Percentiles rank a stretch among this genome's conserved stretches.
Conservation (phyloP, 2,888 invertebrate genomes). For the Trachelus stipa region DNA sequence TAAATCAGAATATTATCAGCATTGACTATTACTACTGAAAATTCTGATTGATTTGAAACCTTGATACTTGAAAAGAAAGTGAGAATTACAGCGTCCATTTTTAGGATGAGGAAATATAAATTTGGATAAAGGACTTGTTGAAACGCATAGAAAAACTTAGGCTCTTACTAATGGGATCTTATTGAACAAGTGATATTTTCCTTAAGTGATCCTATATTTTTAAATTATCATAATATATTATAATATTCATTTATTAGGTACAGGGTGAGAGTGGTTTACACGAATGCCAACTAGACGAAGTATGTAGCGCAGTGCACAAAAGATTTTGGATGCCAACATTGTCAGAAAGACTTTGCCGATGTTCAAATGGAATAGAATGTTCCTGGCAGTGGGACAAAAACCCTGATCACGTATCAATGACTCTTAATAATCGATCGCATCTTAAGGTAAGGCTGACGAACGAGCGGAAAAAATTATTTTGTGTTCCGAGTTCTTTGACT, state of each 20-base stretch:
- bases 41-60: neutral
- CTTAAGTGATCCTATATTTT: neutral
- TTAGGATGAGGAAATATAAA: no score
- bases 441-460: constrained; percentile 69
- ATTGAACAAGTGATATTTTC: neutral
- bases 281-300: constrained; percentile 65
- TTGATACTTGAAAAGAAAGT: neutral
- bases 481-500: neutral
- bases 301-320: constrained; percentile 70
- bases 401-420: constrained; percentile 62
- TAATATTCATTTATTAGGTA: constrained; percentile 62
- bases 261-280: constrained; percentile 73
- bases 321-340: constrained; percentile 72
- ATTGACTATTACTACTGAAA: neutral
- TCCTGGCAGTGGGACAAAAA: constrained; percentile 66
- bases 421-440: constrained; percentile 72
- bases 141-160: neutral
- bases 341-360: constrained; percentile 74
- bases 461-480: neutral
- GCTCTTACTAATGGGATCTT: neutral
- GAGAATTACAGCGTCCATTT: neutral
- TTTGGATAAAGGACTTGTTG: no score
- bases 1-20: neutral
- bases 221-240: neutral
- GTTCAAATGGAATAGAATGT: constrained; percentile 69